A percentile compares a stretch with the other conserved stretches of the same genome.
phyloP scores from a whole-genome alignment of 1,140 invertebrate genomes.

The Bombus confusus region DNA sequence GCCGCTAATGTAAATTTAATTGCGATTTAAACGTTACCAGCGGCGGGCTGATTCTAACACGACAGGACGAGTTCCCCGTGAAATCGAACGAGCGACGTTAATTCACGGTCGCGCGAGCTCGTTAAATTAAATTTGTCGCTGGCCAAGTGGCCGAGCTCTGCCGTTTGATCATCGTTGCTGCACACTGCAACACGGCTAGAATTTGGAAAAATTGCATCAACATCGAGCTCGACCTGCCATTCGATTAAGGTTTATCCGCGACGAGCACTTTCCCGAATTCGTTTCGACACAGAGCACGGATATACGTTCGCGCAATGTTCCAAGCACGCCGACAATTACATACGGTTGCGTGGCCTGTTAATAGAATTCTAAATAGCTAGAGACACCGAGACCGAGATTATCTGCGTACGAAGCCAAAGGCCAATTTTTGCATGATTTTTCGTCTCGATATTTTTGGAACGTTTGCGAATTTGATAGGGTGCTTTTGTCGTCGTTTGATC shows the following conservation, averaged over 20 bases:
- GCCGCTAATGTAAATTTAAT: constrained; percentile 15
- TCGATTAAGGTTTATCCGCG: neutral
- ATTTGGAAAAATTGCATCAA: neutral
- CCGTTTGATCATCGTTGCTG: constrained; percentile 7
- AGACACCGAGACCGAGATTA: neutral
- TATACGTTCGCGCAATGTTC: neutral
- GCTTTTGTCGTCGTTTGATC: too few relatives aligned
- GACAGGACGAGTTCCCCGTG: neutral
- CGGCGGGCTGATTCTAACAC: neutral
- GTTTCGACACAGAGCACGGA: neutral
- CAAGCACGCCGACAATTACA: neutral
- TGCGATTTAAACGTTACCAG: neutral
- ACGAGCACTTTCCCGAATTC: neutral
- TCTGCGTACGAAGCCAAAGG: neutral
- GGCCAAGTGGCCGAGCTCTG: neutral
- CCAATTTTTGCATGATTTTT: neutral
- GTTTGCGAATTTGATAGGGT: too few relatives aligned
- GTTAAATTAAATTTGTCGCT: constrained; percentile 14
- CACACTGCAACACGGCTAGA: neutral
- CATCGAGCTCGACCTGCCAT: neutral
- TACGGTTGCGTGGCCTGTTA: neutral
- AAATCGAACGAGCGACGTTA: constrained; percentile 9
- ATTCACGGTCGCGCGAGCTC: constrained; percentile 6
- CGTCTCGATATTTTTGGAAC: neutral
- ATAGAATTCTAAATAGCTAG: neutral